Evolutionary conservation across 1,140 invertebrate species (phyloP).

Genomic region (Drosophila ironensis): DNA sequence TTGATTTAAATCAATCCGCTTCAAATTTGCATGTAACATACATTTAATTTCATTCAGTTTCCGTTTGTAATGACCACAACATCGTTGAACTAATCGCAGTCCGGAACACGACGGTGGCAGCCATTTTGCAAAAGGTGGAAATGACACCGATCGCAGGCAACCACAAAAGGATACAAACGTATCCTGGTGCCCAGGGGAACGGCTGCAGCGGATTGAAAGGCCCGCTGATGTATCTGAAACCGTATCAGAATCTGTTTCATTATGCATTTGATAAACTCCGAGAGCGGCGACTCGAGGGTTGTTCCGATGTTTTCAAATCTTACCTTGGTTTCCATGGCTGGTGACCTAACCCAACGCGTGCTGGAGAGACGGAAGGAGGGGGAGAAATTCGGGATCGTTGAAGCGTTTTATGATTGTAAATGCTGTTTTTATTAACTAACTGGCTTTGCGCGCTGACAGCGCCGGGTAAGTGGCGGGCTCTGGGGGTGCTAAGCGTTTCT

Average conservation of each 20-base stretch:
- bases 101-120: not conserved
- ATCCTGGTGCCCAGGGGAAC: conserved; percentile 38
- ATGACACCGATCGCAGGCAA: conserved; percentile 27
- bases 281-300: conserved; percentile 40
- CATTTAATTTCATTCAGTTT: too few relatives aligned
- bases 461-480: conserved; percentile 41
- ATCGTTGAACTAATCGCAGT: too few relatives aligned
- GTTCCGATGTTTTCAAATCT: conserved; percentile 13
- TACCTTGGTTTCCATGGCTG: conserved; percentile 11
- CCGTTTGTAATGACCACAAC: too few relatives aligned
- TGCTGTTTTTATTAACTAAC: conserved; percentile 66
- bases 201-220: conserved; percentile 30
- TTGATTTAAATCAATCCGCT: too few relatives aligned
- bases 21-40: too few relatives aligned
- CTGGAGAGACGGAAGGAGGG: not conserved
- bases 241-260: conserved; percentile 60
- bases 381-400: conserved; percentile 9
- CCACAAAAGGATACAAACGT: conserved; percentile 61
- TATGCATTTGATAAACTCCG: conserved; percentile 34
- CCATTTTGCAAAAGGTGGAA: conserved; percentile 20
- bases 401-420: conserved; percentile 66
- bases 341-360: conserved; percentile 53
- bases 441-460: conserved; percentile 49
- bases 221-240: conserved; percentile 23
- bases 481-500: conserved; percentile 66